Percentiles rank a stretch among this genome's conserved stretches.
phyloP scores from a whole-genome alignment of 2,113 vertebrate species.

The Chiloscyllium plagiosum region DNA sequence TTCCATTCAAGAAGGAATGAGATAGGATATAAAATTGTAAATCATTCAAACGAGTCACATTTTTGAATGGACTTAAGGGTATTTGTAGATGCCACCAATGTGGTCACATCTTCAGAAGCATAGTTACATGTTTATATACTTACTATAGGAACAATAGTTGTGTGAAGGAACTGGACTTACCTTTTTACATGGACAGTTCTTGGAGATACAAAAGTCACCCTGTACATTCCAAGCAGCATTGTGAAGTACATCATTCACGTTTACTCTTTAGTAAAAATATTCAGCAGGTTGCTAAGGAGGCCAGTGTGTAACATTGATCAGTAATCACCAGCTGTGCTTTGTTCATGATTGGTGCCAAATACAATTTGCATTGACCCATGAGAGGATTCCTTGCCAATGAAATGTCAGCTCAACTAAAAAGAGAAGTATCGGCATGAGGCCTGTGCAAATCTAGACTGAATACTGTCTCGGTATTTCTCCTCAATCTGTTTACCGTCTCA shows the following conservation, averaged over 20 bases:
- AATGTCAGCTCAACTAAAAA: not conserved
- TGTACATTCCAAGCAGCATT: not conserved
- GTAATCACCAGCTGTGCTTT: not conserved
- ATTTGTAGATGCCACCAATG: not conserved
- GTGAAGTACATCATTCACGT: not conserved
- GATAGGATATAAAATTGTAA: not conserved
- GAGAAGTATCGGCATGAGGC: not conserved
- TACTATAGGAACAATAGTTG: not conserved
- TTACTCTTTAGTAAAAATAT: not conserved
- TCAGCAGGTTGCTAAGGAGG: conserved; percentile 3
- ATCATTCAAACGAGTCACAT: not conserved
- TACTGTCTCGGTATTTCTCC: not conserved
- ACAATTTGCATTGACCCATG: not conserved
- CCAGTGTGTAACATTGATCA: not conserved
- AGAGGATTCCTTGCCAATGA: not conserved
- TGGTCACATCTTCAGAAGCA: not conserved
- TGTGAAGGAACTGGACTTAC: not conserved
- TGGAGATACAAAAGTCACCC: not conserved
- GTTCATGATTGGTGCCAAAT: not conserved
- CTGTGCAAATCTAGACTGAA: conserved; percentile 4
- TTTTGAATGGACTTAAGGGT: not conserved
- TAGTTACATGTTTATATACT: not conserved
- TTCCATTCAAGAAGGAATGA: not conserved
- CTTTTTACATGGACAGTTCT: not conserved
- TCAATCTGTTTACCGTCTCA: not conserved